phyloP scores from a whole-genome alignment of 1,140 invertebrate species.

The Lycorma delicatula region DNA sequence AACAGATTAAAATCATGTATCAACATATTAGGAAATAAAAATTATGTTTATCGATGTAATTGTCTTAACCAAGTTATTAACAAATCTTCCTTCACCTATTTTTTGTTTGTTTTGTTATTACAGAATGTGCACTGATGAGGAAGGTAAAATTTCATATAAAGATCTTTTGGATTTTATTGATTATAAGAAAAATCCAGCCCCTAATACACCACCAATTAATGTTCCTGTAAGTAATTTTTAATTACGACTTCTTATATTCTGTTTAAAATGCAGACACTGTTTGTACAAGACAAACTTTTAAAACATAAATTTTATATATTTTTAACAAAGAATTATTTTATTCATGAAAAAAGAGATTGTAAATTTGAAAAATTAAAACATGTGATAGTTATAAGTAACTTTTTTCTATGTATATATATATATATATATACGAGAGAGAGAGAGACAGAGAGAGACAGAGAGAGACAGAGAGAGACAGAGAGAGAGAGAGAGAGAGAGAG shows the following conservation, averaged over 20 bases:
- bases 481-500: not conserved
- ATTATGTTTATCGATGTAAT: no score
- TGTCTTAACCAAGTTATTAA: no score
- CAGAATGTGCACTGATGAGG: not conserved
- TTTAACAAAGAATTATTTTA: constrained; percentile 24
- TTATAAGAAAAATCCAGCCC: constrained; percentile 20
- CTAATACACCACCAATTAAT: constrained; percentile 16
- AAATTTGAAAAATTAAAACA: not conserved
- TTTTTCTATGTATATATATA: no score
- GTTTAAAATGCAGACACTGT: constrained; percentile 1
- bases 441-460: constrained; percentile 17
- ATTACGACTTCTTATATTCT: not conserved
- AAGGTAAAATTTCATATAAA: constrained; percentile 12
- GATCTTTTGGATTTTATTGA: constrained; percentile 23
- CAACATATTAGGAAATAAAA: no score
- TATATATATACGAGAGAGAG: constrained; percentile 19
- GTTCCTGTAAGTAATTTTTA: constrained; percentile 17
- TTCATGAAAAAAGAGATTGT: constrained; percentile 27
- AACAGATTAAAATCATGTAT: no score
- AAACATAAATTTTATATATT: not conserved
- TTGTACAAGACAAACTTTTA: constrained; percentile 1
- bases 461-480: not conserved
- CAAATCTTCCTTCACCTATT: no score
- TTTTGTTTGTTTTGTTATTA: no score
- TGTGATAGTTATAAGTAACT: not conserved